phyloP scores from a whole-genome alignment of 2,113 vertebrate genomes.

The Strigops habroptila region DNA sequence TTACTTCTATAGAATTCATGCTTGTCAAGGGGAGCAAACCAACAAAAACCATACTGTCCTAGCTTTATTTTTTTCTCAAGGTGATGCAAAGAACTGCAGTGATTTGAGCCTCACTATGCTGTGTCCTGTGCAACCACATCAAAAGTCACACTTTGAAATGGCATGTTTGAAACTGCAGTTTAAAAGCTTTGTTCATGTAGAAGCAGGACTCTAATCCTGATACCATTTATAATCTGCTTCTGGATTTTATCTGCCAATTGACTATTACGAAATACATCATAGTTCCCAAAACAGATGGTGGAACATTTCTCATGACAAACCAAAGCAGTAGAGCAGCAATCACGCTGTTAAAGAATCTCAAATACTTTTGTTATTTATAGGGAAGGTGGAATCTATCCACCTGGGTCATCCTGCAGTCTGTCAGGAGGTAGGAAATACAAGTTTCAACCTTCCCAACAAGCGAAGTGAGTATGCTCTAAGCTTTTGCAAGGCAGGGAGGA shows the following conservation, averaged over 20 bases:
- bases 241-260: neutral
- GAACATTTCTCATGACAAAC: neutral
- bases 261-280: neutral
- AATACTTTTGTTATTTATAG: neutral
- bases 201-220: neutral
- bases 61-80: neutral
- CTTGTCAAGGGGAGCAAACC: neutral
- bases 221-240: neutral
- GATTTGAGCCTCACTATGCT: neutral
- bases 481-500: neutral
- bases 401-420: neutral
- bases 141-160: neutral
- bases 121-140: neutral
- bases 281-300: neutral
- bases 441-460: neutral
- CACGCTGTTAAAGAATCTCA: neutral
- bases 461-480: neutral
- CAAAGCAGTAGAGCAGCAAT: neutral
- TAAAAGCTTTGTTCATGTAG: neutral
- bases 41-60: neutral
- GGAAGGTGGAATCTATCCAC: neutral
- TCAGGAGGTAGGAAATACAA: neutral
- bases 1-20: neutral
- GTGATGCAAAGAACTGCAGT: neutral
- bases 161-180: fast-evolving